These are phyloP conservation scores for Amiota minor DNA, from an alignment of 2,888 invertebrate genomes.

Conservation along the genomic window DNA sequence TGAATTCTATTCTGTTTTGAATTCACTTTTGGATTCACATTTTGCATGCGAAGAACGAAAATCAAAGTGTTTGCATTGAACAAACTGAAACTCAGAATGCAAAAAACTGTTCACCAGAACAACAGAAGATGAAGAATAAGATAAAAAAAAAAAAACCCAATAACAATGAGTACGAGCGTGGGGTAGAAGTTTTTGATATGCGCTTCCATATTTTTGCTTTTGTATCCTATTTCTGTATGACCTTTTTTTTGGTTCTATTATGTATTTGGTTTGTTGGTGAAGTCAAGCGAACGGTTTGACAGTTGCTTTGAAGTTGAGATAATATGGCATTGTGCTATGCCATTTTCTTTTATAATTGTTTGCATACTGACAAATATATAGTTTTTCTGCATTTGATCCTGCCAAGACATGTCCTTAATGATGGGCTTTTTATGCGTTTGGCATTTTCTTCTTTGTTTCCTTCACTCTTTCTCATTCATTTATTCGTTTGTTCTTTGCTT, in stretches of 20 bases:
- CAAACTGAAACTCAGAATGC: slow-evolving; percentile 23
- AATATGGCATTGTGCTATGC: slow-evolving; percentile 54
- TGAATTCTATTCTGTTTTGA: neutral
- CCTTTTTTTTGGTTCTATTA: slow-evolving; percentile 33
- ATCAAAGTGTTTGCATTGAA: slow-evolving; percentile 66
- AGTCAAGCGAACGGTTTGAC: slow-evolving; percentile 60
- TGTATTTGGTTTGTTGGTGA: slow-evolving; percentile 57
- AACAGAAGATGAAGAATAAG: neutral
- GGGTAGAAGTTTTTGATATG: slow-evolving; percentile 8
- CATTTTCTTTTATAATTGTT: neutral
- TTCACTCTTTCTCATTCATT: slow-evolving; percentile 9
- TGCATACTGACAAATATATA: neutral
- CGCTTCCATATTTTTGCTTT: slow-evolving; percentile 22
- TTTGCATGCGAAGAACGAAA: slow-evolving; percentile 49
- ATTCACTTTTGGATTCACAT: slow-evolving; percentile 15
- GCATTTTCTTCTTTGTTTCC: slow-evolving; percentile 6
- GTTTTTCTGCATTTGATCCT: slow-evolving; percentile 23
- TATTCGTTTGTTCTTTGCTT: slow-evolving; percentile 48
- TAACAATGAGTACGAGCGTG: neutral
- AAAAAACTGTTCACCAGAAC: neutral
- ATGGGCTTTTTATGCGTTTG: slow-evolving; percentile 51
- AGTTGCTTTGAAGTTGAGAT: slow-evolving; percentile 57
- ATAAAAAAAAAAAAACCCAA: slow-evolving; percentile 10
- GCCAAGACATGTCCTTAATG: slow-evolving; percentile 53
- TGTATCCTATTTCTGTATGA: slow-evolving; percentile 28